phyloP scores from a whole-genome alignment of 2,888 invertebrate genomes.

The Chymomyza fuscimana region DNA sequence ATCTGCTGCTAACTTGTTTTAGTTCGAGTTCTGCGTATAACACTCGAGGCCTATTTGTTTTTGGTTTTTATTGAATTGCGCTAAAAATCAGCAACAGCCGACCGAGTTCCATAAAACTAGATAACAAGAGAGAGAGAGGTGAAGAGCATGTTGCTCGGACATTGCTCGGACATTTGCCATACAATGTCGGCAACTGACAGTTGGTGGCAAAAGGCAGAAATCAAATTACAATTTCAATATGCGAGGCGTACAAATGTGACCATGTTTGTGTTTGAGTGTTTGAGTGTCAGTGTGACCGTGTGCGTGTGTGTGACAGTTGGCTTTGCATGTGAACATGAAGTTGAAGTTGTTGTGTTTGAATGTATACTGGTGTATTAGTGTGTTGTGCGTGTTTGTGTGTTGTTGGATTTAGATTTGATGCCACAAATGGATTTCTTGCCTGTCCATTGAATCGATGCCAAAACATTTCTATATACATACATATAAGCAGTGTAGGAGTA shows the following conservation, averaged over 20 bases:
- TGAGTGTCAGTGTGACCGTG: conserved; percentile 63
- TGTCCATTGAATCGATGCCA: conserved; percentile 20
- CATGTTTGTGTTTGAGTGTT: conserved; percentile 35
- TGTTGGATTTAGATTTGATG: conserved; percentile 61
- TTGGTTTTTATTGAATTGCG: conserved; percentile 14
- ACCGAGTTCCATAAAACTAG: background rate
- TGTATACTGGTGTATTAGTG: background rate
- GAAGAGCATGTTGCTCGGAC: background rate
- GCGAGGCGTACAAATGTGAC: conserved; percentile 68
- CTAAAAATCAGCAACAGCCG: conserved; percentile 5
- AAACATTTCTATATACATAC: conserved; percentile 24
- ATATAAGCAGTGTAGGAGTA: conserved; percentile 25
- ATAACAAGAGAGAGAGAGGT: background rate
- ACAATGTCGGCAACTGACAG: conserved; percentile 15
- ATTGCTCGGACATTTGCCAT: background rate
- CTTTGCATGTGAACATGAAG: conserved; percentile 51
- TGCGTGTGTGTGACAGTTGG: conserved; percentile 54
- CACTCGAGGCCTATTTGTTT: conserved; percentile 20
- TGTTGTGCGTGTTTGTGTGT: conserved; percentile 10
- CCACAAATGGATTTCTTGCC: conserved; percentile 64
- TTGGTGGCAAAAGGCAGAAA: conserved; percentile 67
- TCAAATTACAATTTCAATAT: conserved; percentile 74
- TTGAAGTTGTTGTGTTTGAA: conserved; percentile 66
- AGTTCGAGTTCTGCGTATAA: conserved; percentile 11
- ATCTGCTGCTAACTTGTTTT: background rate